These are phyloP conservation scores for Malthinus flaveolus DNA, from an alignment of 2,888 invertebrate species.

Conservation along the genomic window DNA sequence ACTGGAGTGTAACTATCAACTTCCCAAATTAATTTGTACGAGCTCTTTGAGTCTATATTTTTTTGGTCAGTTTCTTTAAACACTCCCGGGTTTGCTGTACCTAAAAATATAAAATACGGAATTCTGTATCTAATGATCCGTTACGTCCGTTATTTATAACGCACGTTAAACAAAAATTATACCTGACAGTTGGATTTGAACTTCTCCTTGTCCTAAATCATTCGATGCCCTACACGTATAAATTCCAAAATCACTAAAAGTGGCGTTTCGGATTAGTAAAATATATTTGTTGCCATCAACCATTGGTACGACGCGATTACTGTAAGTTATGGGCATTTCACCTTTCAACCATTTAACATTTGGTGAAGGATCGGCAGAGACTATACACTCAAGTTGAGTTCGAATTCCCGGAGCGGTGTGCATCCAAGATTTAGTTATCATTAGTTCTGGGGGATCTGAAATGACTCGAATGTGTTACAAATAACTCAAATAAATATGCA, in stretches of 20 bases:
- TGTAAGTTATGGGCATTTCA: constrained; percentile 60
- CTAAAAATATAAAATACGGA: constrained; percentile 48
- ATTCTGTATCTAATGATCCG: not conserved
- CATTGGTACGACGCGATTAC: constrained; percentile 53
- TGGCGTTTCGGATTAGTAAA: constrained; percentile 70
- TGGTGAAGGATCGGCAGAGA: constrained; percentile 72
- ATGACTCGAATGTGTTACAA: too few relatives aligned
- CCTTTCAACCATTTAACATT: constrained; percentile 70
- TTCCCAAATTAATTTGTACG: constrained; percentile 80
- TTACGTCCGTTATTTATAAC: too few relatives aligned
- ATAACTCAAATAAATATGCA: too few relatives aligned
- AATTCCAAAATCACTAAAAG: constrained; percentile 71
- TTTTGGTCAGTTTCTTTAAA: constrained; percentile 62
- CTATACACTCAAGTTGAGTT: constrained; percentile 69
- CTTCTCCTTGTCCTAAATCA: constrained; percentile 70
- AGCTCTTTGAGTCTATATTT: constrained; percentile 56
- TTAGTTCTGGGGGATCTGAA: constrained; percentile 75
- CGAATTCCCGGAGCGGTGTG: constrained; percentile 75
- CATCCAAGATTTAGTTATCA: constrained; percentile 67
- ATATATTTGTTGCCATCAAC: constrained; percentile 61
- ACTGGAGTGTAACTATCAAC: constrained; percentile 82
- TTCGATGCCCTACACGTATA: constrained; percentile 81
- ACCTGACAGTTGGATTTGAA: constrained; percentile 75
- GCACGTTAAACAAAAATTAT: not conserved
- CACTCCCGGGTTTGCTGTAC: constrained; percentile 69